Evolutionary conservation across 2,888 invertebrate species (phyloP).

Genomic region (Rhaphigaster nebulosa): DNA sequence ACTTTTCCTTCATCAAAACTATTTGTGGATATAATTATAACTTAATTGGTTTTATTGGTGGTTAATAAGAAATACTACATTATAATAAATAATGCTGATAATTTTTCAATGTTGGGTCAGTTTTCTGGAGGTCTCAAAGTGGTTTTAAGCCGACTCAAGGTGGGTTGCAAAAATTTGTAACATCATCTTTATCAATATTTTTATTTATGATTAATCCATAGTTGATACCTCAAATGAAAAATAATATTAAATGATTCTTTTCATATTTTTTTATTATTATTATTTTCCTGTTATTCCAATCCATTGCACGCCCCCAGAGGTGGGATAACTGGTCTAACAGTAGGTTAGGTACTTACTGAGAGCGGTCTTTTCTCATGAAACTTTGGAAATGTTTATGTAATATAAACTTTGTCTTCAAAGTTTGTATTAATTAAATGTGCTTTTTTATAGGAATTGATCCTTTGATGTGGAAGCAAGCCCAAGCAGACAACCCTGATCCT

Average conservation of each 20-base stretch:
- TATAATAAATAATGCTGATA: no score
- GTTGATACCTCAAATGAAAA: not conserved
- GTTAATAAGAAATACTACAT: no score
- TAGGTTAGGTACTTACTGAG: no score
- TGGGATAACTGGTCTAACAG: not conserved
- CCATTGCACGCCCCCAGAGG: not conserved
- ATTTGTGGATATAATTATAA: not conserved
- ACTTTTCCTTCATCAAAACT: not conserved
- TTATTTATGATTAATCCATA: no score
- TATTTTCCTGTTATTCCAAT: not conserved
- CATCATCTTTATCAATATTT: no score
- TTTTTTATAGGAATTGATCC: conserved; percentile 83
- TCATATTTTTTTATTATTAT: not conserved
- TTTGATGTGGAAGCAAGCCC: conserved; percentile 95
- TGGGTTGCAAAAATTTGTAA: no score
- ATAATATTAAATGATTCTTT: not conserved
- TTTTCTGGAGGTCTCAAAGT: no score
- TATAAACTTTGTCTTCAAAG: not conserved
- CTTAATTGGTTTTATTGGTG: no score
- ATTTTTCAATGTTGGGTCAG: no score
- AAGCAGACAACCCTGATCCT: conserved; percentile 94
- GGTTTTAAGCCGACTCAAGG: no score
- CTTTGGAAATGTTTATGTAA: not conserved
- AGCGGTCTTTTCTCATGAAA: not conserved
- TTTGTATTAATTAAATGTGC: conserved; percentile 39